A percentile compares a stretch with the other conserved stretches of the same genome.
Evolutionary conservation across 2,888 invertebrate genomes (phyloP).

Genomic region (Branchinecta sandiegonensis): DNA sequence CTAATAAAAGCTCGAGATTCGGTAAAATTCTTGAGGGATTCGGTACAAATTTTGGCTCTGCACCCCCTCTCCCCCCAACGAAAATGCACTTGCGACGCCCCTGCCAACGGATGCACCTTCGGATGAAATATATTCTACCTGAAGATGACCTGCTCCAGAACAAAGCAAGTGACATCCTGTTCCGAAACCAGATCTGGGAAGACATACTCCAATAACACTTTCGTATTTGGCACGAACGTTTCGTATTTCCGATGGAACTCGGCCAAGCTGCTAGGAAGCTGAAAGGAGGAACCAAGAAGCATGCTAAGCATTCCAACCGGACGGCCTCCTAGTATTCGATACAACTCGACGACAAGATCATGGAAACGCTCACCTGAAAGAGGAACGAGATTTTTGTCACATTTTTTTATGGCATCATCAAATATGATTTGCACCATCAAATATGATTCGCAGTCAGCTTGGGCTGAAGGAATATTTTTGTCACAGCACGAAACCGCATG

Average conservation of each 20-base stretch:
- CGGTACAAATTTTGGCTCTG: too few relatives aligned
- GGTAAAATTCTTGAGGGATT: too few relatives aligned
- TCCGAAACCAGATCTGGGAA: not conserved
- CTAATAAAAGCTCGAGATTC: too few relatives aligned
- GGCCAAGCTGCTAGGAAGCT: not conserved
- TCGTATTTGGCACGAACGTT: not conserved
- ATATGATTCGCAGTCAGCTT: too few relatives aligned
- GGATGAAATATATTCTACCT: not conserved
- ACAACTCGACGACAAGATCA: not conserved
- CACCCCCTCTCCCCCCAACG: too few relatives aligned
- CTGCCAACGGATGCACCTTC: not conserved
- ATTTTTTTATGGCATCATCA: too few relatives aligned
- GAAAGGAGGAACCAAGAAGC: not conserved
- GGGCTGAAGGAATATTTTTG: too few relatives aligned
- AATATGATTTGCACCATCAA: too few relatives aligned
- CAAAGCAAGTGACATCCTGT: not conserved
- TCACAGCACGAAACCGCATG: too few relatives aligned
- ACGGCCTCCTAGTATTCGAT: not conserved
- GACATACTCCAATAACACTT: not conserved
- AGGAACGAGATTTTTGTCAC: not conserved
- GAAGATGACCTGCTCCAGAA: not conserved
- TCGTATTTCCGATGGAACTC: not conserved
- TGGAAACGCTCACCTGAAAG: not conserved
- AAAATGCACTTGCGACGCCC: too few relatives aligned
- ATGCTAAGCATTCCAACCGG: slow-evolving; percentile 2